A percentile compares a stretch with the other conserved stretches of the same genome.
These are phyloP conservation scores for Zaprionus obscuricornis DNA, from an alignment of 2,888 invertebrate genomes.

Conservation along the genomic window DNA sequence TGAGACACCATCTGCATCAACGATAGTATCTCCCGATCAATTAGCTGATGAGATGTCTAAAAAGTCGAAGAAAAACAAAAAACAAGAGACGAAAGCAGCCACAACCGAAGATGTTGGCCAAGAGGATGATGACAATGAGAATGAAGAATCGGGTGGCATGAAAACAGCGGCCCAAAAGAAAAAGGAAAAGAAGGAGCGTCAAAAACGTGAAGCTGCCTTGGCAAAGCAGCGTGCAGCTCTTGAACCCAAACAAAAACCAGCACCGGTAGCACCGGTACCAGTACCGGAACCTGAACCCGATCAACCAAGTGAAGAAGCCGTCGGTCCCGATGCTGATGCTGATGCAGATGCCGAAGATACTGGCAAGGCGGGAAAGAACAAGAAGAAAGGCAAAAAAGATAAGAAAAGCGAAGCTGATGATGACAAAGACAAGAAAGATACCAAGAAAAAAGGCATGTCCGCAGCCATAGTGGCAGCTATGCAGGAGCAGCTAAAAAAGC, in stretches of 20 bases:
- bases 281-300: constrained; percentile 35
- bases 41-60: constrained; percentile 81
- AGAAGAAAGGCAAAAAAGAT: constrained; percentile 84
- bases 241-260: constrained; percentile 81
- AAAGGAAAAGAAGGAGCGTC: constrained; percentile 93
- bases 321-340: constrained; percentile 34
- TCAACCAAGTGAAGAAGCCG: constrained; percentile 23
- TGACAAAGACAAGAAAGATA: constrained; percentile 85
- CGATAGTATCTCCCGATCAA: constrained; percentile 71
- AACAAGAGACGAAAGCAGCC: constrained; percentile 43
- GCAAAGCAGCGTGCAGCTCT: constrained; percentile 81
- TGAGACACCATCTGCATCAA: constrained; percentile 85
- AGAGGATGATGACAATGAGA: constrained; percentile 83
- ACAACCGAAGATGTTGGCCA: constrained; percentile 37
- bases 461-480: constrained; percentile 94
- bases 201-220: constrained; percentile 88
- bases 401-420: constrained; percentile 84
- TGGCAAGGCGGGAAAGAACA: constrained; percentile 81
- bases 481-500: constrained; percentile 95
- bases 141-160: constrained; percentile 86
- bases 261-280: constrained; percentile 64
- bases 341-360: constrained; percentile 73
- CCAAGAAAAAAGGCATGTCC: constrained; percentile 88
- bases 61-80: constrained; percentile 77
- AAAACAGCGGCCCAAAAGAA: constrained; percentile 95